Evolutionary conservation across 2,888 invertebrate genomes (phyloP), one percentile per base, ranked within the genome.

Genomic region (Cenopis cana): DNA sequence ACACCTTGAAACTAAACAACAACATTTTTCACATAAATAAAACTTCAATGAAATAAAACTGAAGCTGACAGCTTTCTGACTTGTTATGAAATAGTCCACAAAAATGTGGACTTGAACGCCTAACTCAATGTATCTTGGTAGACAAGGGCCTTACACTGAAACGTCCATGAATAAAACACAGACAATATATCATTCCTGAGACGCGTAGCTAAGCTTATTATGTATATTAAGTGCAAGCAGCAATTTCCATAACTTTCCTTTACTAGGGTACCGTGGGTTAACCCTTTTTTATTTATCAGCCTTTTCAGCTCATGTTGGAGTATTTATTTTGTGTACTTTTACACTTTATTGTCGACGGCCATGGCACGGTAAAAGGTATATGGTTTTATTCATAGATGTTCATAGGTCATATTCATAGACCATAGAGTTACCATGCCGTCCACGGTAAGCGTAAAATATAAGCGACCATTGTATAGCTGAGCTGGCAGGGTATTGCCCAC

Each of bases 191-290:
- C 78, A 79, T 78, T 77, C 76, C 55, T 72, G 75, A 72, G 74
- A 74, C 61, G 70, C 41, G 54, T 69, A 65, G 59, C 69, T 75
- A 77, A 56, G 75, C 78, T 78, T 78, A 80, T 81, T 79, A 81
- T 80, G 80, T 78, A 79, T 75, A 81, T 80, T 78, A 76, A 77
- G 81, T 77, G 78, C 78, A 80, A 77, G 79, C 75, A 74, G 77
- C 75, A 69, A 77, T 77, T 76, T 78, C 74, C 76, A 76, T 78
- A 77, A 77, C 77, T 78, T 78, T 69, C 75, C 75, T 74, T 76
- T 73, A 75, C 74, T 74, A 74, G 73, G n/a, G 72, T 56, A 50
- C 62, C 33, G 46, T 50, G 11, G 46, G 56, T 33, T 18, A 33
- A 52, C 52, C 56, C 38, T 57, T 46, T 64, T 57, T 29, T 24